Evolutionary conservation across 2,113 vertebrate genomes (phyloP), one percentile per base, ranked within the genome.

Genomic region (Nyctibius bracteatus): DNA sequence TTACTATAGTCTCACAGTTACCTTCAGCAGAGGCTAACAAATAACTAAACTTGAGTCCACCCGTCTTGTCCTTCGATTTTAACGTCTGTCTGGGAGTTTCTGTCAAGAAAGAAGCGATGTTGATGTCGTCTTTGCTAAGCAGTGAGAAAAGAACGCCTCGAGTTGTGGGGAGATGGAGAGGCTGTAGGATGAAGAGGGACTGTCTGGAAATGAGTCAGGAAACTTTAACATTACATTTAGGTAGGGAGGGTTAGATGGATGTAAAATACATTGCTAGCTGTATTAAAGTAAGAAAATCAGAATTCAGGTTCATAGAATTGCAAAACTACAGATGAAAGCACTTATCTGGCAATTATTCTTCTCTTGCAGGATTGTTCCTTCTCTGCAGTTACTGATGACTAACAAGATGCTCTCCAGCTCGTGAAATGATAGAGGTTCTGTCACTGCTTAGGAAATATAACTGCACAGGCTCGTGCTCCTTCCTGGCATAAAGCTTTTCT

Each of bases 21-120:
- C 23, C 90, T 88, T 44, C 67, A 43, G 6, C n/a, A 43, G 58
- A 65, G 23, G 23, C 74, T 43, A 24, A 35, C 46, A 49, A 93
- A 21, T 39, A 80, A 31, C 31, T 30, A 1, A 49, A 14, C 16
- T 43, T 5, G 19, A n/a, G 41, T 14, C 10, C 18, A 3, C 21
- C 9, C 37, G 6, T 27, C 52, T 55, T 41, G 21, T 39, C 4
- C 1, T 28, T 74, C 0, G 0, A 25, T 33, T 65, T 67, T 24
- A 49, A 10, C 1, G 6, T 28, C 49, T 30, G 1, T 12, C 25
- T 22, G 19, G 54, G 79, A 39, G 46, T 18, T 16, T 44, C 17
- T 19, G 1, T 66, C 30, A 9, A 12, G 18, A 22, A 30, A 10
- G 19, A 23, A 33, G 5, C 0, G 4, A 22, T 8, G 21, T 14